Evolutionary conservation across 2,797 vertebrate species (phyloP), one percentile per base, ranked within the genome.

Genomic region (Calcarius lapponicus): DNA sequence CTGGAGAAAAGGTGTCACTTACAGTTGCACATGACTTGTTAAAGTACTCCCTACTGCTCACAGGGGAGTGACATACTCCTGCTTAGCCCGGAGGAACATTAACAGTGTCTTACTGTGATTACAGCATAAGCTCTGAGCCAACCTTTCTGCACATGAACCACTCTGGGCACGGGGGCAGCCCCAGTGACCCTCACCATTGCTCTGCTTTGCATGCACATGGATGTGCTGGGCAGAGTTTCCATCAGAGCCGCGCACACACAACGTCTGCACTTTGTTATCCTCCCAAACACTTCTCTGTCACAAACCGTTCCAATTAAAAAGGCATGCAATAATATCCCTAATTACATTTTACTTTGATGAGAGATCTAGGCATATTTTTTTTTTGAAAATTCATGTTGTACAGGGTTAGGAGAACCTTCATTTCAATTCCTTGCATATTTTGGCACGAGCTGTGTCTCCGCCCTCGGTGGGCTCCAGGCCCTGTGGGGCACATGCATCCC

Each of bases 341-440:
- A 97, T 97, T 96, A 95, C 28, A 32, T 76, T 94, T 96, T 58
- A 29, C 94, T 97, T 97, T 97, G 95, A 97, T 96, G 94, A 91
- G 91, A 93, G 95, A 96, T 97, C 93, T 93, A 96, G 93, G 91
- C 91, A 12, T 40, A 12, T 40, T 40, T 40, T 79, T 94, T 94
- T 95, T 95, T 85, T 2, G 15, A 57, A 90, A 91, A 94, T 32
- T 79, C 42, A 7, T 15, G 64, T 69, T 96, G 67, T 40, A 72
- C 29, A 74, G 91, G 81, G 75, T 92, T 94, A 91, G 86, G 45
- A 88, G 91, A 83, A 67, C 8, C 86, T 89, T 89, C 79, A 88
- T 89, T 92, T 93, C 92, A 92, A 96, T 97, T 96, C 95, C 85
- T 93, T 4, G 91, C 93, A 96, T 96, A 96, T 71, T 95, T 96